Evolutionary conservation across 2,113 vertebrate genomes (phyloP).

Genomic region (Sebastes schlegelii): DNA sequence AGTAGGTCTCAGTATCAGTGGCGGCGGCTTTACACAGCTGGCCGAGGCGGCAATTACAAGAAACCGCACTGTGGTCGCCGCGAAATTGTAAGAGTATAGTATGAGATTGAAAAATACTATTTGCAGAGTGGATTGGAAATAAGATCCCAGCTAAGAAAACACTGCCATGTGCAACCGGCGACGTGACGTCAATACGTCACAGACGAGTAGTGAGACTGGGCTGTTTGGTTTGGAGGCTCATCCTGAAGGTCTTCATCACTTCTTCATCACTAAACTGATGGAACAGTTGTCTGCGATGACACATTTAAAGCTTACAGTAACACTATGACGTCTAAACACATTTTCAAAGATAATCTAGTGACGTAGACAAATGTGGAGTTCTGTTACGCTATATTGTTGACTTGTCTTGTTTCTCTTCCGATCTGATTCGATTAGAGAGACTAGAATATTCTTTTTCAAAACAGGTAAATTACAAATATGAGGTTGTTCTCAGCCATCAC

Average conservation of each 20-base stretch:
- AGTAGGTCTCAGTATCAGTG: conserved; percentile 52
- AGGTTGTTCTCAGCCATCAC: background rate
- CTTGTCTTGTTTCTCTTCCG: background rate
- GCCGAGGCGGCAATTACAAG: conserved; percentile 60
- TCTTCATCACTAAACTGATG: background rate
- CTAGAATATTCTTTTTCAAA: too few relatives aligned
- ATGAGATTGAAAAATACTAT: conserved; percentile 54
- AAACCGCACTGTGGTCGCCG: conserved; percentile 45
- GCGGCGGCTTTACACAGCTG: conserved; percentile 69
- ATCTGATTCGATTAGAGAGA: background rate
- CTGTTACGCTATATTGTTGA: background rate
- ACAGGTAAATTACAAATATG: background rate
- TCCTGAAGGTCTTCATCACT: conserved; percentile 4
- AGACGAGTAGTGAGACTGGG: conserved; percentile 13
- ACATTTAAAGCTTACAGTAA: background rate
- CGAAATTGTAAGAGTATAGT: conserved; percentile 32
- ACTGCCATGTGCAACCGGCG: conserved; percentile 11
- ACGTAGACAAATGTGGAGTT: background rate
- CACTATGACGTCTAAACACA: background rate
- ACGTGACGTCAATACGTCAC: background rate
- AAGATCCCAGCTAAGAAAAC: conserved; percentile 58
- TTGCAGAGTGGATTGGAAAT: conserved; percentile 51
- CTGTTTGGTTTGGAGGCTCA: conserved; percentile 25
- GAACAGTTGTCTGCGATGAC: background rate
- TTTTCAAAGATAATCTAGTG: background rate